Base-by-base conservation (phyloP, 2,888 invertebrate genomes). In the Odontothrips loti region DNA sequence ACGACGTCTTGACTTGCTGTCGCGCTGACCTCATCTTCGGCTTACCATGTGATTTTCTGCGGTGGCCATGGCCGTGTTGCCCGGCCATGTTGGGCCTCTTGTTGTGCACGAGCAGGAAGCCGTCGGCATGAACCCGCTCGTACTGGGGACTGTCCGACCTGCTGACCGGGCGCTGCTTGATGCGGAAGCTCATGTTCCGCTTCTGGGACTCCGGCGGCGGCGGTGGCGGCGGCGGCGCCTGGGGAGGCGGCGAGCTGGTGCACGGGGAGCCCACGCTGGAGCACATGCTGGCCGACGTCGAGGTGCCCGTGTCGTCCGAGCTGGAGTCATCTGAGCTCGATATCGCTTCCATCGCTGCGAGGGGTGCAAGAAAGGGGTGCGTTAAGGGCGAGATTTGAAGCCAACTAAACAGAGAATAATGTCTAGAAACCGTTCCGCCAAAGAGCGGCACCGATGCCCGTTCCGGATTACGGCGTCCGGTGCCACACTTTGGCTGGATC, bases 71-170 rank as follows among this genome's bases (percentile, higher is more conserved):
- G 12, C 23, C 12, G 23, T 85, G 81, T 81, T 85, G 58, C 12
- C 15, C 51, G 51, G 20, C 51, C 51, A 10, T 51, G 51, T 2
- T 10, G 58, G 58, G 20, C 15, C 58, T n/a, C 85, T 9, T 86
- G 84, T 43, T 87, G 85, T 58, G 85, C 12, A 87, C 86, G 80
- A 87, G 86, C 48, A 90, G 85, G 58, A 88, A 85, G 0, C 90
- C 90, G 34, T 87, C 86, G 17, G 90, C 83, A 82, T 89, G 88
- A 80, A 90, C 87, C 82, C 87, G 87, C 83, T 90, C 89, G 85
- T 89, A 90, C 58, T 89, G 88, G 3, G 87, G 86, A 82, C 88
- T 87, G 80, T 90, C 90, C 27, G 88, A 87, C 68, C 88, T 87
- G 20, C 89, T 88, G 47, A 87, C 87, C 0, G 88, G 86, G 15